Percentiles rank a stretch among this genome's conserved stretches.
Evolutionary conservation across 2,888 invertebrate genomes (phyloP).

Genomic region (Loripinus fragilis): DNA sequence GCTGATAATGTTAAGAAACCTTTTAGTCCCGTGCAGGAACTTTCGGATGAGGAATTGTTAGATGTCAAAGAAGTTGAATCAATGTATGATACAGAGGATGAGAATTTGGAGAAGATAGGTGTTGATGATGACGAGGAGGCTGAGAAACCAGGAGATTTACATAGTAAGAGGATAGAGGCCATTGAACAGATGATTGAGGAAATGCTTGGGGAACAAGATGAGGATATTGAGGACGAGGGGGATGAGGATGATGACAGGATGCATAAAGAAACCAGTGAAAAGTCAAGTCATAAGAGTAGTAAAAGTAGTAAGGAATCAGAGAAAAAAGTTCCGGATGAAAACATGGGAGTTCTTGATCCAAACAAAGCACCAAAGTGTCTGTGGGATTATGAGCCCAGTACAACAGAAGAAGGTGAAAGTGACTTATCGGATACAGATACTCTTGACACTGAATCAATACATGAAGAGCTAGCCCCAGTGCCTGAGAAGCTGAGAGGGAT

Average conservation of each 20-base stretch:
- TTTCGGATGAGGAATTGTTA: conserved; percentile 10
- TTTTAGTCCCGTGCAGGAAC: conserved; percentile 6
- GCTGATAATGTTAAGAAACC: conserved; percentile 16
- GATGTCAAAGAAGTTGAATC: conserved; percentile 34
- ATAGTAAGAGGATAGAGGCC: conserved; percentile 20
- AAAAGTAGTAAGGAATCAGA: conserved; percentile 26
- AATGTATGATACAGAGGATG: conserved; percentile 37
- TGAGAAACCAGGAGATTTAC: conserved; percentile 35
- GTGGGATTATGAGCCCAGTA: conserved; percentile 61
- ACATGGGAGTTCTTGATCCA: conserved; percentile 12
- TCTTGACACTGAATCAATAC: conserved; percentile 46
- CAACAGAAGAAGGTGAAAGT: conserved; percentile 43
- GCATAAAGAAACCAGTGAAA: conserved; percentile 1
- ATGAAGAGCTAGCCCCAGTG: conserved; percentile 38
- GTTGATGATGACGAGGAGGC: conserved; percentile 27
- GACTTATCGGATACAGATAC: conserved; percentile 43
- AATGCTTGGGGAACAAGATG: conserved; percentile 31
- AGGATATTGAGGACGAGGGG: conserved; percentile 40
- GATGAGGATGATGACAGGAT: background rate
- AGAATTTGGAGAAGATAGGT: conserved; percentile 30
- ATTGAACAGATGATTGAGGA: conserved; percentile 41
- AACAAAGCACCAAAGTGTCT: conserved; percentile 46
- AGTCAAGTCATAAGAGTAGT: background rate
- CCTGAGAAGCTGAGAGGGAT: conserved; percentile 19
- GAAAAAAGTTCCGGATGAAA: conserved; percentile 13